These are phyloP conservation scores for Tetragonula clypearis DNA, from an alignment of 1,140 invertebrate species.

Conservation along the genomic window DNA sequence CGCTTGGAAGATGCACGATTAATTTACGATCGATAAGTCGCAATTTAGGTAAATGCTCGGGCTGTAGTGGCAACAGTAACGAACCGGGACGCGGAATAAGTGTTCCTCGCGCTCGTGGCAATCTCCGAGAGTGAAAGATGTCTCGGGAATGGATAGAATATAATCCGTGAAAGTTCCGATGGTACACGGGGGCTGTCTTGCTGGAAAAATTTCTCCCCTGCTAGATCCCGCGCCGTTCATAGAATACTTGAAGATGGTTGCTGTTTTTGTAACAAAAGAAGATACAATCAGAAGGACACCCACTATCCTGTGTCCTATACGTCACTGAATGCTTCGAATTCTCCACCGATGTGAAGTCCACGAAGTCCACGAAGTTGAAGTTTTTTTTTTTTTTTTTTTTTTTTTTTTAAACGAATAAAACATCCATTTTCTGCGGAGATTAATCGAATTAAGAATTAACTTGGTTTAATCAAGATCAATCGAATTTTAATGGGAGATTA, in stretches of 20 bases:
- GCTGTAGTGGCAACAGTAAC: background rate
- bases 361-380: too few species aligned
- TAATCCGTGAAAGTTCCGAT: conserved; percentile 1
- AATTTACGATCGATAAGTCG: conserved; percentile 26
- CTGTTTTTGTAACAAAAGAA: conserved; percentile 36
- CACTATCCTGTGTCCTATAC: too few species aligned
- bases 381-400: background rate
- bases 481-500: too few species aligned
- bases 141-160: conserved; percentile 38
- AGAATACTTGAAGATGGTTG: conserved; percentile 33
- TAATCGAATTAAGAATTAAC: too few species aligned
- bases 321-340: conserved; percentile 3
- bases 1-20: background rate
- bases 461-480: too few species aligned
- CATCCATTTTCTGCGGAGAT: background rate
- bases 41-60: background rate
- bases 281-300: conserved; percentile 29
- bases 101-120: background rate
- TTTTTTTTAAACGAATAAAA: background rate
- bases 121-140: conserved; percentile 15
- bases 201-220: conserved; percentile 32
- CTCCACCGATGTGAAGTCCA: background rate
- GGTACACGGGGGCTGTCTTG: background rate
- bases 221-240: conserved; percentile 19
- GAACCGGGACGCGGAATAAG: conserved; percentile 16